Evolutionary conservation across 2,888 invertebrate species (phyloP), one percentile per base, ranked within the genome.

Genomic region (Eupeodes latifasciatus): DNA sequence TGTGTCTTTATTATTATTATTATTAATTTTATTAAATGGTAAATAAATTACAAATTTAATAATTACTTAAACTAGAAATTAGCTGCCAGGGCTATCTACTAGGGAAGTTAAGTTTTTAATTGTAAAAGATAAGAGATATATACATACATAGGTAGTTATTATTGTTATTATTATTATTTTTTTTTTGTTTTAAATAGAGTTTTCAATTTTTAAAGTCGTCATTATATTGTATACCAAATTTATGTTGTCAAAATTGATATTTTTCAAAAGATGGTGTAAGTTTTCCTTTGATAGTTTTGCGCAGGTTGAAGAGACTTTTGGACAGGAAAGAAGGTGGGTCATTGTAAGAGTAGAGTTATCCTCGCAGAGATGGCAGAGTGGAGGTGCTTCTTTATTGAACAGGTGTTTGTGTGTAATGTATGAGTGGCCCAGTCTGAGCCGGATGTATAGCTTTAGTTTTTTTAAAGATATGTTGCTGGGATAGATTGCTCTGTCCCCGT

Each of bases 351-450:
- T 76, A 5, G 66, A 40, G 27, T 47, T 53, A 40, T 76, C 64
- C 7, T 55, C 76, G 9, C 64, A 76, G n/a, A 78, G 67, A 59
- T 67, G 44, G 34, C 67, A 59, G 9, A 47, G 27, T n/a, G 66
- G 4, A 27, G 59, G 49, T 34, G 49, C 3, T 36, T 27, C 49
- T 55, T 67, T 67, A 16, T 66, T 67, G 19, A 69, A 49, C 34
- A 78, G 57, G 27, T 78, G 67, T 67, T 78, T n/a, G 36, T 78
- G 77, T 11, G 67, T 78, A 10, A 75, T 75, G 51, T 62, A 61
- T 11, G 77, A 59, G 6, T 76, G 76, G 9, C 76, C 53, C 12
- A 55, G 62, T 78, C 66, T 67, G n/a, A 78, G 49, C 16, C 59
- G 59, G 55, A 67, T 78, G 59, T 67, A 78, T 59, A 34, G 10